Conservation (phyloP, 2,888 invertebrate genomes). For the Cosmopolites sordidus region DNA sequence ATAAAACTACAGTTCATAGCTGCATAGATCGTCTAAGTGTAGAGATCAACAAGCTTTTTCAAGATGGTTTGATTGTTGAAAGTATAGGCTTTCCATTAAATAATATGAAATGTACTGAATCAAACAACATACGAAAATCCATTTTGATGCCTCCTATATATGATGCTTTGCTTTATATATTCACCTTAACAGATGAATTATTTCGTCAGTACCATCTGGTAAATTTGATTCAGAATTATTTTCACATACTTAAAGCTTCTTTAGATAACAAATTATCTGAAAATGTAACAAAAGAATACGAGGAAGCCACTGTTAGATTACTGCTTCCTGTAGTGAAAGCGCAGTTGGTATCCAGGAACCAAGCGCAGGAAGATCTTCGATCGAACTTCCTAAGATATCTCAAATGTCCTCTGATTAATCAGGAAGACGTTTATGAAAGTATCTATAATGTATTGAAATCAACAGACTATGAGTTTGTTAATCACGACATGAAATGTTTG, state of each 20-base stretch:
- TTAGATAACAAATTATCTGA: neutral
- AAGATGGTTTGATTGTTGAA: too few relatives aligned
- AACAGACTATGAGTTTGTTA: conserved; percentile 27
- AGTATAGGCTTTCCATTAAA: too few relatives aligned
- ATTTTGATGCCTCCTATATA: conserved; percentile 8
- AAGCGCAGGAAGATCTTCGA: neutral
- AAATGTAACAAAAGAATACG: neutral
- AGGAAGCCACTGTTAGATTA: neutral
- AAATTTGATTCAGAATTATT: conserved; percentile 14
- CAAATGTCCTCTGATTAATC: neutral
- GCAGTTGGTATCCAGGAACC: neutral
- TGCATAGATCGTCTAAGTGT: too few relatives aligned
- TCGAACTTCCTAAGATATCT: neutral
- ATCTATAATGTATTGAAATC: conserved; percentile 5
- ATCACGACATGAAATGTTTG: conserved; percentile 25
- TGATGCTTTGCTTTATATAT: conserved; percentile 21
- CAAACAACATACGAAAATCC: too few relatives aligned
- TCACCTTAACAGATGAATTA: conserved; percentile 11
- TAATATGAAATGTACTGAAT: too few relatives aligned
- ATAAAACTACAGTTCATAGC: too few relatives aligned
- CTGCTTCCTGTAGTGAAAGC: conserved; percentile 16
- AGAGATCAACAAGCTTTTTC: too few relatives aligned
- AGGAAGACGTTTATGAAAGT: neutral
- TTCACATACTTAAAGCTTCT: conserved; percentile 5
- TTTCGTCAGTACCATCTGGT: conserved; percentile 19